Conservation (phyloP, 2,113 vertebrate species). For the Turnix velox region DNA sequence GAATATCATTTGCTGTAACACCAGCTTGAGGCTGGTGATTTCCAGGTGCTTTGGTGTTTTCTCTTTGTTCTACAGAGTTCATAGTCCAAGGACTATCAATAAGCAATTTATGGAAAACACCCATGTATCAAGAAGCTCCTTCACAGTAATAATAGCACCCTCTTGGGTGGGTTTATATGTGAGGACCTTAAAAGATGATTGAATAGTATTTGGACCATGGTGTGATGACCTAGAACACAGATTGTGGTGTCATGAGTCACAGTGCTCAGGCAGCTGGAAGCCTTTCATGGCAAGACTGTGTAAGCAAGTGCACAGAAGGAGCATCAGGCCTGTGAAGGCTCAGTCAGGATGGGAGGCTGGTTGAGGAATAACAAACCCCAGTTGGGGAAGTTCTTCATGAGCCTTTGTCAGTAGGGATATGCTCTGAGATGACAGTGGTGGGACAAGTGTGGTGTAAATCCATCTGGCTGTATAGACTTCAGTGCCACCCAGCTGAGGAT, state of each 20-base stretch:
- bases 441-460: neutral
- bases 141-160: neutral
- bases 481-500: neutral
- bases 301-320: neutral
- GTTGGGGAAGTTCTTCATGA: neutral
- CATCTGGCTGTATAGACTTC: neutral
- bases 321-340: neutral
- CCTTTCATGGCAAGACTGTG: accelerated
- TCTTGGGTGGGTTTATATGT: neutral
- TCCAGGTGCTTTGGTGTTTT: neutral
- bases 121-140: neutral
- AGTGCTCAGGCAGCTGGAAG: neutral
- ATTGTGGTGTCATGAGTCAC: neutral
- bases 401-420: neutral
- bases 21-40: neutral
- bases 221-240: neutral
- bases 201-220: neutral
- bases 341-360: neutral
- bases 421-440: neutral
- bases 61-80: neutral
- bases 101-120: neutral
- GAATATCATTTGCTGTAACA: neutral
- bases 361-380: neutral
- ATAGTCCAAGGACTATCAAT: neutral
- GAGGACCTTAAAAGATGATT: neutral